Conservation (phyloP, 2,888 invertebrate species). For the Tetragonula carbonaria region DNA sequence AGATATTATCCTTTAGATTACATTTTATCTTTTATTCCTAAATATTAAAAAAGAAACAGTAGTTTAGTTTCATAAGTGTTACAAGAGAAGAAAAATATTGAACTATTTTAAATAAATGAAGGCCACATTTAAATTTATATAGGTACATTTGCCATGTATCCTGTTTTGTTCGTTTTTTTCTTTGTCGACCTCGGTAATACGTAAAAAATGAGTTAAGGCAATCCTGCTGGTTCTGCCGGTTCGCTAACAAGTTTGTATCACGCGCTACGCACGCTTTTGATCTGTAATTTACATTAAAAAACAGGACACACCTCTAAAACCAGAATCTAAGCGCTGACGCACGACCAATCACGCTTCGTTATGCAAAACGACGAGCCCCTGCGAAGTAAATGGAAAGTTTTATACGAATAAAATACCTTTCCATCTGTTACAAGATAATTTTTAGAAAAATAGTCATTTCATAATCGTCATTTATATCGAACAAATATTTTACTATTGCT, state of each 20-base stretch:
- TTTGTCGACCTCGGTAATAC: constrained; percentile 21
- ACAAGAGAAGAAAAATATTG: not conserved
- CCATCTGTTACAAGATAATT: not conserved
- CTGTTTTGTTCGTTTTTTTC: constrained; percentile 16
- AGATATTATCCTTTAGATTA: not conserved
- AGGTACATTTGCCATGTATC: constrained; percentile 8
- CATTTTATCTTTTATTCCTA: not conserved
- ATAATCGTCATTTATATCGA: not conserved
- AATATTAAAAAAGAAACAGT: not conserved
- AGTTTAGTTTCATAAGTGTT: not conserved
- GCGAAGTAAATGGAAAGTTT: constrained; percentile 48
- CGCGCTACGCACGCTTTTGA: constrained; percentile 16
- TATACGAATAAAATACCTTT: not conserved
- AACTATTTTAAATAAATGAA: not conserved
- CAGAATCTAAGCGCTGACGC: constrained; percentile 24
- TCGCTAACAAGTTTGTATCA: constrained; percentile 74
- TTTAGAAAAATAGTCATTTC: not conserved
- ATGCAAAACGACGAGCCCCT: constrained; percentile 39
- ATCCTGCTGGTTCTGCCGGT: constrained; percentile 75
- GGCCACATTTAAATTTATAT: not conserved
- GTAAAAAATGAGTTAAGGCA: constrained; percentile 60
- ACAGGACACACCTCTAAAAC: constrained; percentile 23
- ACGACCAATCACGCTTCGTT: constrained; percentile 33
- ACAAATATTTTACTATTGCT: not conserved
- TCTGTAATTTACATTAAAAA: constrained; percentile 9